Percentiles rank a stretch among this genome's conserved stretches.
Conservation (phyloP, 2,888 invertebrate species). For the Euclidia mi region DNA sequence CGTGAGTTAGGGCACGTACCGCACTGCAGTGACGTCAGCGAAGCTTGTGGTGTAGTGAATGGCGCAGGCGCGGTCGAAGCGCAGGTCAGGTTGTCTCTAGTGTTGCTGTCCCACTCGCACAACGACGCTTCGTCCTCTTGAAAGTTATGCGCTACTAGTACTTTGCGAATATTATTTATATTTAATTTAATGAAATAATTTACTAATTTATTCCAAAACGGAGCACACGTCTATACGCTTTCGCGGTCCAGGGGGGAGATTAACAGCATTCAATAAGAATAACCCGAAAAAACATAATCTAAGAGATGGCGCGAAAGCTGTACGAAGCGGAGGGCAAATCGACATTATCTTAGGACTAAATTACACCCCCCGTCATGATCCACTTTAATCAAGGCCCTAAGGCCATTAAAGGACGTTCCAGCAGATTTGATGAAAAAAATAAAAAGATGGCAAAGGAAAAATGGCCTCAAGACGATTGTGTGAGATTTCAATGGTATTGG, state of each 20-base stretch:
- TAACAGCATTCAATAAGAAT: too few relatives aligned
- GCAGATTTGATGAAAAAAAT: too few relatives aligned
- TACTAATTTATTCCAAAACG: background rate
- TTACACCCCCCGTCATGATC: too few relatives aligned
- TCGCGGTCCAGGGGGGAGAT: background rate
- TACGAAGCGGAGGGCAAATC: too few relatives aligned
- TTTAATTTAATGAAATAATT: background rate
- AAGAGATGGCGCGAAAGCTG: too few relatives aligned
- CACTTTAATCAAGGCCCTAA: too few relatives aligned
- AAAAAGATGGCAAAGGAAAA: too few relatives aligned
- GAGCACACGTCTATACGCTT: background rate
- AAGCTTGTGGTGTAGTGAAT: background rate
- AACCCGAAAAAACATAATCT: too few relatives aligned
- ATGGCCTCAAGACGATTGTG: too few relatives aligned
- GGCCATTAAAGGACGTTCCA: too few relatives aligned
- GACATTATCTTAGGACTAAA: too few relatives aligned
- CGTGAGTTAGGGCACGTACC: background rate
- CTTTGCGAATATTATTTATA: background rate
- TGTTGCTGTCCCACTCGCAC: background rate
- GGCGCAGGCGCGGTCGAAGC: background rate
- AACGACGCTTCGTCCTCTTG: background rate
- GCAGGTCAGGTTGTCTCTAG: background rate
- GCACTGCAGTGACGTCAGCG: background rate
- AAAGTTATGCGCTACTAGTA: background rate
- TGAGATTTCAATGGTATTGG: too few relatives aligned